Evolutionary conservation across 2,888 invertebrate species (phyloP).

Genomic region (Furcula furcula): DNA sequence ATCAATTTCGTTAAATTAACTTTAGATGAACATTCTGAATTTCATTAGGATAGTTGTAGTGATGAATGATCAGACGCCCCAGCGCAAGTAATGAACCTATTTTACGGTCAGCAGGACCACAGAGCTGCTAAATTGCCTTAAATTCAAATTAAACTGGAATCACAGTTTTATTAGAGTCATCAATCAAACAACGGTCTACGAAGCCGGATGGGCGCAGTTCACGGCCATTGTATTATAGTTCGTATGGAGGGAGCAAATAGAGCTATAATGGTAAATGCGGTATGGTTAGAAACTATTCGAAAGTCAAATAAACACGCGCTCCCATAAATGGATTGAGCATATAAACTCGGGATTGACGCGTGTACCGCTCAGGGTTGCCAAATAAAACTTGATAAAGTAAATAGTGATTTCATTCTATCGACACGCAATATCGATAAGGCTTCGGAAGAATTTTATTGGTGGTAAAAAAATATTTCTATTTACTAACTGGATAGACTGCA

Average conservation of each 20-base stretch:
- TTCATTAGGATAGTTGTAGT: constrained; percentile 33
- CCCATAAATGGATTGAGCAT: constrained; percentile 73
- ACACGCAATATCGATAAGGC: not conserved
- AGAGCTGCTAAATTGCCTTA: constrained; percentile 74
- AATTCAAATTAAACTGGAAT: constrained; percentile 81
- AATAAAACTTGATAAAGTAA: no score
- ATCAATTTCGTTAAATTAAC: not conserved
- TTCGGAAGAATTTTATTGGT: no score
- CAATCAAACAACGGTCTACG: constrained; percentile 76
- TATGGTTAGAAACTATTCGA: constrained; percentile 52
- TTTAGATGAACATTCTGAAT: constrained; percentile 11
- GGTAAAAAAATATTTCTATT: no score
- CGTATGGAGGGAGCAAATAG: constrained; percentile 41
- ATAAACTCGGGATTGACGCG: constrained; percentile 73
- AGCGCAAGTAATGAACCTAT: constrained; percentile 62
- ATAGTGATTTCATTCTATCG: no score
- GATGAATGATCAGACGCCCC: constrained; percentile 57
- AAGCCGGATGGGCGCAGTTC: constrained; percentile 40
- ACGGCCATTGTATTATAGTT: constrained; percentile 44
- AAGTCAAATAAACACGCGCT: constrained; percentile 76
- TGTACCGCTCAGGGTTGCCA: constrained; percentile 50
- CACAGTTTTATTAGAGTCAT: constrained; percentile 80
- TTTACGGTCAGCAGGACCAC: constrained; percentile 72
- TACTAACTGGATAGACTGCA: no score
- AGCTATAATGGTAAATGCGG: constrained; percentile 40